Conservation (phyloP, 2,797 vertebrate genomes). For the Pipistrellus pipistrellus region DNA sequence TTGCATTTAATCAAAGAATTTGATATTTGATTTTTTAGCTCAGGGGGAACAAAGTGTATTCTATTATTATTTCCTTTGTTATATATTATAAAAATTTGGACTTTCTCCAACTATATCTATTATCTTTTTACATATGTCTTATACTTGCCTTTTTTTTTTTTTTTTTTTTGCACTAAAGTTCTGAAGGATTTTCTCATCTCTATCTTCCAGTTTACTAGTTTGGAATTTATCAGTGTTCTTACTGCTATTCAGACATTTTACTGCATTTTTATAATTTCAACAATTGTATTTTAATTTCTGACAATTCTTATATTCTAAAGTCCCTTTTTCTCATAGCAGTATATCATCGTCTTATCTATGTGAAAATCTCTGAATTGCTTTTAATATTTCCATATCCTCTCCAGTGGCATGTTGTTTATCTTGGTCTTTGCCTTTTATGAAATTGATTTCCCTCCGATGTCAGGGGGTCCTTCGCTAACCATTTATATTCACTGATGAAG, state of each 20-base stretch:
- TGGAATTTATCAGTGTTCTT: slow-evolving; percentile 41
- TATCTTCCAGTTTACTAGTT: slow-evolving; percentile 42
- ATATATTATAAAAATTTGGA: slow-evolving; percentile 14
- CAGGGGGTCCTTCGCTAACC: background rate
- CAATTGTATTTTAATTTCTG: slow-evolving; percentile 64
- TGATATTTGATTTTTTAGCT: slow-evolving; percentile 23
- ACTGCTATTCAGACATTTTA: slow-evolving; percentile 47
- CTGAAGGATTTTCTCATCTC: slow-evolving; percentile 50
- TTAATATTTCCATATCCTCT: slow-evolving; percentile 4
- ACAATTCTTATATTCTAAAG: background rate
- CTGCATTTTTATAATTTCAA: background rate
- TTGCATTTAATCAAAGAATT: slow-evolving; percentile 39
- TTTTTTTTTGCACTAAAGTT: slow-evolving; percentile 10
- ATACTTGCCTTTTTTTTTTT: background rate
- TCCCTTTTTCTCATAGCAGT: background rate
- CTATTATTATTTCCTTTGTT: slow-evolving; percentile 32
- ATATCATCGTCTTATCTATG: background rate
- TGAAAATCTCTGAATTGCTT: slow-evolving; percentile 22
- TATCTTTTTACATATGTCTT: slow-evolving; percentile 14
- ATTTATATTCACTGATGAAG: slow-evolving; percentile 16
- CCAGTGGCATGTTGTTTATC: background rate
- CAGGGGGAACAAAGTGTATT: slow-evolving; percentile 37
- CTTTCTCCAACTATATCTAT: slow-evolving; percentile 25
- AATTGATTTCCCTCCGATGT: background rate
- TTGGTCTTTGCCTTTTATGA: slow-evolving; percentile 22